phyloP scores from a whole-genome alignment of 2,113 vertebrate genomes.

The Campylomormyrus numenius region DNA sequence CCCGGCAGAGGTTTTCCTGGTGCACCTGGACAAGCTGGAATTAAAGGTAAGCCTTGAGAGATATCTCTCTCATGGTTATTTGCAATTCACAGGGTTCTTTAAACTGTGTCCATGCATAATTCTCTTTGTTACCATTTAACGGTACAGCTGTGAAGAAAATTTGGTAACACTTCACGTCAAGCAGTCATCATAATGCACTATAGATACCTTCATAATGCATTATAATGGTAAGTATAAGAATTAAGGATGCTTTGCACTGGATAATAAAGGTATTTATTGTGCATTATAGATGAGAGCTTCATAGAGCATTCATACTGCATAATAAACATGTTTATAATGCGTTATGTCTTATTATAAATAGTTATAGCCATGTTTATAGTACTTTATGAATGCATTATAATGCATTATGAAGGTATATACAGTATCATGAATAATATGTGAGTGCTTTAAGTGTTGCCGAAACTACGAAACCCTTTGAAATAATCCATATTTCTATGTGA shows the following conservation, averaged over 20 bases:
- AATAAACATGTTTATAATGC: not conserved
- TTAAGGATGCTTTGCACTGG: not conserved
- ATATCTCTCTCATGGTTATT: not conserved
- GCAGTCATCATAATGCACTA: not conserved
- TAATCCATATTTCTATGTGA: not conserved
- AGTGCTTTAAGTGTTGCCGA: not conserved
- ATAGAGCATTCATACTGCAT: not conserved
- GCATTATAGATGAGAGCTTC: not conserved
- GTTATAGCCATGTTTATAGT: not conserved
- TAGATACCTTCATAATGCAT: not conserved
- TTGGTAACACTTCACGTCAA: not conserved
- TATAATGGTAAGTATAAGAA: not conserved
- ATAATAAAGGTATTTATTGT: not conserved
- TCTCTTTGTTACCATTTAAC: not conserved
- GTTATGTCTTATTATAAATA: not conserved
- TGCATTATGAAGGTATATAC: not conserved
- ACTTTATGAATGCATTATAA: not conserved
- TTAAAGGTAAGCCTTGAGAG: conserved; percentile 68
- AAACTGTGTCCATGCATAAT: not conserved
- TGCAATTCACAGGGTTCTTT: not conserved
- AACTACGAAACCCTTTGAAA: not conserved
- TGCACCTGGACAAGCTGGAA: conserved; percentile 60
- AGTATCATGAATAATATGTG: not conserved
- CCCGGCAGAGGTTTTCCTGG: conserved; percentile 78
- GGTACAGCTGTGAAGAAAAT: not conserved